Evolutionary conservation across 2,113 vertebrate species (phyloP), one percentile per base, ranked within the genome.

Genomic region (Psettodes erumei): DNA sequence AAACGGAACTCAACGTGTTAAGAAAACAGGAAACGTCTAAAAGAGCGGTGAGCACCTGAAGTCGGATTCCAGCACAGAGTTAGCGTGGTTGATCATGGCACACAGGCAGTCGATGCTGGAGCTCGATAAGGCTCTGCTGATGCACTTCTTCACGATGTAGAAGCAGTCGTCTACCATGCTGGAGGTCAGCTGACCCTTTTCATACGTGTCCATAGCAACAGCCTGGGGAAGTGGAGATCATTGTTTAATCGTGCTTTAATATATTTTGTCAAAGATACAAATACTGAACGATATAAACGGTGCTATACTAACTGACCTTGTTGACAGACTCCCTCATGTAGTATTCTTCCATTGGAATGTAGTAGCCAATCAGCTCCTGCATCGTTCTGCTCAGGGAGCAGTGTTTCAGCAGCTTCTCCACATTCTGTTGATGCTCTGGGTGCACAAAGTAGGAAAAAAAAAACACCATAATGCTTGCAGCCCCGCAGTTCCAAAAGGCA

Each of bases 141-240:
- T 98, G 91, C 97, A 99, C 86, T 99, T 99, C 93, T 99, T 99
- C 71, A 99, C 96, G 1, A 99, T 99, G 75, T 99, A 99, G 91
- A 99, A 99, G 71, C 97, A 97, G 0, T 99, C 98, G 2, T 99
- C 98, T 83, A 99, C 98, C 98, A 99, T 96, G 93, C 98, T 99
- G 91, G 98, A 99, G 40, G 95, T 99, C 85, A 98, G 86, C 92
- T 99, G 98, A 58, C 97, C 97, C 74, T 96, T 96, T 82, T 99
- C 98, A 0, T 89, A 96, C 6, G 93, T 94, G 82, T 99, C 98
- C 95, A 99, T 97, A 38, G 95, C 92, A 79, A 99, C 98, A 35
- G 98, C 98, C 98, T 99, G 79, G 25, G 30, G 40, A 65, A 21
- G 9, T 15, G 63, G 38, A 21, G n/a, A 12, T 13, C 5, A 19